Base-by-base conservation (phyloP, 2,888 invertebrate species). In the Eristalis arbustorum region DNA sequence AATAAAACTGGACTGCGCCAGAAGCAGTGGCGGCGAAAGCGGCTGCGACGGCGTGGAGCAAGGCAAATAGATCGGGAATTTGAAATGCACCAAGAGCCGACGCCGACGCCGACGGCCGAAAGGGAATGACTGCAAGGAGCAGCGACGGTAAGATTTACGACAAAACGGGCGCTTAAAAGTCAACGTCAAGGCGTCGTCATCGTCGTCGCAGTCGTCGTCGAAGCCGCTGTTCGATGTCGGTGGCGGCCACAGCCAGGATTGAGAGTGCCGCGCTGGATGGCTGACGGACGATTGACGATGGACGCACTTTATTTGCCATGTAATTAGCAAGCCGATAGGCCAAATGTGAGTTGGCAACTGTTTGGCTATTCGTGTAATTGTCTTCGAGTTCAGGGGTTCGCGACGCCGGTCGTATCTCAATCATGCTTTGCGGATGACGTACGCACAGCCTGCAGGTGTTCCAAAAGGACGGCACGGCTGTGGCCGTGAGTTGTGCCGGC, bases 261-360 rank as follows among this genome's bases (percentile, higher is more conserved):
- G 42, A 74, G 56, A 77, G 34, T 68, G 61, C 68, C 40, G 42
- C 34, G 49, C 49, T 10, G 49, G 56, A 62, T 31, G 49, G 67
- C n/a, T n/a, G n/a, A n/a, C n/a, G n/a, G n/a, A n/a, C n/a, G n/a
- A n/a, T n/a, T n/a, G n/a, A 59, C 23, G 68, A 56, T 37, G 72
- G 79, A 87, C 83, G 78, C 83, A 79, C 78, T 79, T 83, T 83
- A 87, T 79, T 79, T 75, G 59, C 78, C 87, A 75, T 87, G 78
- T 87, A 87, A 87, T 87, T 78, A 83, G 83, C 78, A 79, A 87
- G 83, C 40, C 72, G 78, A 87, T 83, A 79, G 83, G 72, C 64
- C 66, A 59, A 87, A 83, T 72, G 71, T 71, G 71, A 67, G 66
- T 72, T 83, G 87, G 87, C 87, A 87, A 87, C 83, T 83, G 85